Base-by-base conservation (phyloP, 35 echinoderm and acorn worm species). In the Holothuria glaberrima region DNA sequence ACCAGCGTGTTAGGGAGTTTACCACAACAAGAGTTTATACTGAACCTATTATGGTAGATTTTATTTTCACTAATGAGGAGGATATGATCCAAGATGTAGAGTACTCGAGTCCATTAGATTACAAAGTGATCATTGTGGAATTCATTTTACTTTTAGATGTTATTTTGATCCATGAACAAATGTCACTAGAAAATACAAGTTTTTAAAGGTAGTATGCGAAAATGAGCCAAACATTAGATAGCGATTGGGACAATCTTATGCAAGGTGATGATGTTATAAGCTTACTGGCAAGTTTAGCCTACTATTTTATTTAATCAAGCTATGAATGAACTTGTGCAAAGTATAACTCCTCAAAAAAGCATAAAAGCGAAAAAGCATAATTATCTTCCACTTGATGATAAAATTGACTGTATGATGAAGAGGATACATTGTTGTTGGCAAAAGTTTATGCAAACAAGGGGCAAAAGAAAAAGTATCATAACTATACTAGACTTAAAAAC, bases 231-330 rank as follows among this genome's bases (percentile, higher is more conserved):
- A 59, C 27, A 32, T 59, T 57, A 82, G 48, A 80, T 59, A 28
- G 78, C 29, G n/a, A 82, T 59, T 82, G 78, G 78, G 78, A 82
- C 30, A 82, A 82, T 13, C 71, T 75, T 36, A 75, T 75, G 71
- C 71, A 75, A 75, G 17, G 71, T 75, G 71, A 75, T 75, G 32
- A 75, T 38, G 71, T 75, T 72, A 75, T 35, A 38, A 75, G 71
- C 33, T 38, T 4, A 28, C 5, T 71, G 68, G 36, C 19, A 75
- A 75, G 36, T 75, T 75, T 75, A 75, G 38, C 31, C 71, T n/a
- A n/a, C n/a, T n/a, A n/a, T n/a, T 75, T 35, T 28, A 30, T 75
- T 75, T 16, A 75, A 75, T 20, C 33, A 44, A 75, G 71, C 71
- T 69, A 16, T 33, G 12, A 69, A 69, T 0, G 66, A 69, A 16